A percentile compares a stretch with the other conserved stretches of the same genome.
Conservation (phyloP, 2,113 vertebrate species). For the Hydropotes inermis region DNA sequence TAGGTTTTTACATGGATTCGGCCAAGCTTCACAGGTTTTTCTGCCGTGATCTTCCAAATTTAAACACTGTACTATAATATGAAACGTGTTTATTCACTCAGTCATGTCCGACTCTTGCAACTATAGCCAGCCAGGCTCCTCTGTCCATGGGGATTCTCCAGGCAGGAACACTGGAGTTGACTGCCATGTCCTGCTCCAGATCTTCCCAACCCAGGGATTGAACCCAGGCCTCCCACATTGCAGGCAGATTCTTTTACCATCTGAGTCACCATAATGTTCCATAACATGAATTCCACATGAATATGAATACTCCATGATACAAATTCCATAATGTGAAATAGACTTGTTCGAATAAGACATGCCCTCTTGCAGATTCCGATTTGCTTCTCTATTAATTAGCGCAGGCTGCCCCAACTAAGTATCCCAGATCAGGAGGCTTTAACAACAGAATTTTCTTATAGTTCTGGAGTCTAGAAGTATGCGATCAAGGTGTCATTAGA, state of each 20-base stretch:
- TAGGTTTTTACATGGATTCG: background rate
- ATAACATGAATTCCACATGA: background rate
- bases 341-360: background rate
- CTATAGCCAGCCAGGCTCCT: background rate
- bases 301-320: background rate
- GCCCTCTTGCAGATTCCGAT: background rate
- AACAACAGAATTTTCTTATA: background rate
- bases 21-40: background rate
- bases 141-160: background rate
- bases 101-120: background rate
- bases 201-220: background rate
- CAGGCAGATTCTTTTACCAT: background rate
- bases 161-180: background rate
- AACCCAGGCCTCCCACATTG: background rate
- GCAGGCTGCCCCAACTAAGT: background rate
- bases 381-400: background rate
- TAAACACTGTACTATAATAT: background rate
- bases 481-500: background rate
- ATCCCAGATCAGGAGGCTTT: background rate
- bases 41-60: background rate
- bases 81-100: background rate
- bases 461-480: background rate
- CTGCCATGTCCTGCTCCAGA: background rate
- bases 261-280: background rate
- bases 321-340: background rate